These are phyloP conservation scores for Lithophane ornitopus DNA, from an alignment of 2,888 invertebrate genomes.

Conservation along the genomic window DNA sequence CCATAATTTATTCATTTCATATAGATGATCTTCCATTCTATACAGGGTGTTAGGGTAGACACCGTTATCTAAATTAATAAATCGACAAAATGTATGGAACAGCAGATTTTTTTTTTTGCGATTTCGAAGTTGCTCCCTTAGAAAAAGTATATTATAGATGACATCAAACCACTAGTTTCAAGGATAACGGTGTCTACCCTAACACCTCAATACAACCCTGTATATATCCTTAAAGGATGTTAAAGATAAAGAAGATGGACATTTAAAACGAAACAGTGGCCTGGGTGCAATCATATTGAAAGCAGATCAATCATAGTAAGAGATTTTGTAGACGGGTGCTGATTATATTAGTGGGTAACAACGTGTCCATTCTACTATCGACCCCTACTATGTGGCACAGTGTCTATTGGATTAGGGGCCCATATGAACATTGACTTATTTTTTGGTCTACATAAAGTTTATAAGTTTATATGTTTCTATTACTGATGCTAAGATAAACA, in stretches of 20 bases:
- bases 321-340: constrained; percentile 56
- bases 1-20: neutral
- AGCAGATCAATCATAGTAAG: constrained; percentile 52
- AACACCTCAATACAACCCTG: no score
- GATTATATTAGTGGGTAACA: constrained; percentile 65
- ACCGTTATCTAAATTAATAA: no score
- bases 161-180: no score
- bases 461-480: neutral
- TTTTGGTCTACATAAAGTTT: neutral
- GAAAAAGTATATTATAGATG: no score
- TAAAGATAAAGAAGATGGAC: constrained; percentile 29
- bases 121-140: no score
- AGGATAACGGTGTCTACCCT: no score
- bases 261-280: constrained; percentile 26
- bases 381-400: constrained; percentile 35
- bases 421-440: neutral
- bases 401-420: neutral
- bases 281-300: constrained; percentile 39
- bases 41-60: no score
- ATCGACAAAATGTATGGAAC: no score
- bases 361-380: constrained; percentile 48
- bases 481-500: constrained; percentile 10
- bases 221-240: neutral
- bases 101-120: no score
- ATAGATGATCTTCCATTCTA: no score